phyloP scores from a whole-genome alignment of 2,888 invertebrate species.

The Trichopria drosophilae region DNA sequence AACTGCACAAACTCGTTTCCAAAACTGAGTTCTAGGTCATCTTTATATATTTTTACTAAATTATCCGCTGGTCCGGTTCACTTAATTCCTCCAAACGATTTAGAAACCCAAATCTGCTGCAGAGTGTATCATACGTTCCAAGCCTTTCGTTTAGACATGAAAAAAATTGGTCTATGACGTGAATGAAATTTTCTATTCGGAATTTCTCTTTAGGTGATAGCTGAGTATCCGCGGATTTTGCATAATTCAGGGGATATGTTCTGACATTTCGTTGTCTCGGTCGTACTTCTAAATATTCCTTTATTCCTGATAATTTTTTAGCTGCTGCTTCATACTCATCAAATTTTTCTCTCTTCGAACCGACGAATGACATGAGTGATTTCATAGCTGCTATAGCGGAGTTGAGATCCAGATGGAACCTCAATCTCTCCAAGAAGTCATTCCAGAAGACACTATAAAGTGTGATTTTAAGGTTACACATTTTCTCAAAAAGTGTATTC shows the following conservation, averaged over 20 bases:
- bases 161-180: too few relatives aligned
- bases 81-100: conserved; percentile 4
- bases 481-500: conserved; percentile 32
- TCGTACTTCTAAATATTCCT: not conserved
- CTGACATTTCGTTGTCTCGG: not conserved
- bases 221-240: conserved; percentile 12
- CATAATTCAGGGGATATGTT: conserved; percentile 27
- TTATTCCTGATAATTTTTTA: conserved; percentile 31
- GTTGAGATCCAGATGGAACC: conserved; percentile 34
- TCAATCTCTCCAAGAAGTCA: conserved; percentile 36
- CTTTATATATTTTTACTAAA: not conserved
- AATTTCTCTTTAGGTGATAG: conserved; percentile 21
- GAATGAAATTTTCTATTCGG: too few relatives aligned
- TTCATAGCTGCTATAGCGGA: conserved; percentile 35
- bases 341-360: conserved; percentile 34
- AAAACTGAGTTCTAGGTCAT: conserved; percentile 13
- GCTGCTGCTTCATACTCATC: conserved; percentile 37
- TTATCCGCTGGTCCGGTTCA: not conserved
- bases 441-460: conserved; percentile 51
- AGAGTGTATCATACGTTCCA: too few relatives aligned
- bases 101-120: conserved; percentile 4
- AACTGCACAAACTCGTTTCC: too few relatives aligned
- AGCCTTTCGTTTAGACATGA: too few relatives aligned
- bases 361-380: conserved; percentile 38
- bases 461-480: conserved; percentile 33